phyloP scores from a whole-genome alignment of 2,797 vertebrate genomes.

The Rhadinocentrus ornatus region DNA sequence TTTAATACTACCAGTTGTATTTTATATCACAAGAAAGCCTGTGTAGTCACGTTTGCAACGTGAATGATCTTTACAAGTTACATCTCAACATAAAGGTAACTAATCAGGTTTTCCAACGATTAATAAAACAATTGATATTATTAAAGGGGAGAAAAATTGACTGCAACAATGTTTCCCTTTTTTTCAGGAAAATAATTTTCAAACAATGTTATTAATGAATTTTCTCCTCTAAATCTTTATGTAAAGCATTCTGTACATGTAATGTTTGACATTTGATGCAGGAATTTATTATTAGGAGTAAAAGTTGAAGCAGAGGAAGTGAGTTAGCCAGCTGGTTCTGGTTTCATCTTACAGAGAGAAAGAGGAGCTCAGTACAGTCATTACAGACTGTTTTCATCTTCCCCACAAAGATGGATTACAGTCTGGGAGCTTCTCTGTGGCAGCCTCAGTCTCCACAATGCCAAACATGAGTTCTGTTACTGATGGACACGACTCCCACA shows the following conservation, averaged over 20 bases:
- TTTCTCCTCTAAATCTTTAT: background rate
- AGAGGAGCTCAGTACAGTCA: conserved; percentile 47
- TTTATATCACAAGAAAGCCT: no score
- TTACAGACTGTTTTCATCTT: conserved; percentile 60
- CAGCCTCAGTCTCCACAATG: conserved; percentile 39
- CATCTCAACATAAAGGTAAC: no score
- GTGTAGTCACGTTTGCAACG: no score
- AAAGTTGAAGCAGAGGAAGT: conserved; percentile 52
- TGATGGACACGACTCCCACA: conserved; percentile 32
- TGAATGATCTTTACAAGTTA: no score
- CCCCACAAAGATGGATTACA: conserved; percentile 60
- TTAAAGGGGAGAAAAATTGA: no score
- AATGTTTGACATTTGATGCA: background rate
- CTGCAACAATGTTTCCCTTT: no score
- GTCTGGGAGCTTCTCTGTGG: conserved; percentile 33
- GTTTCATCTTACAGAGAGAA: conserved; percentile 63
- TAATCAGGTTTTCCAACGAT: no score
- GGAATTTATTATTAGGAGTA: conserved; percentile 42
- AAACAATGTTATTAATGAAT: no score
- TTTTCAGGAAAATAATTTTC: no score
- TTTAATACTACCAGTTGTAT: no score
- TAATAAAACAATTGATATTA: background rate
- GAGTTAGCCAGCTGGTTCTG: conserved; percentile 49
- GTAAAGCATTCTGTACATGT: background rate
- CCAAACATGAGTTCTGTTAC: conserved; percentile 15